Percentiles rank a stretch among this genome's conserved stretches.
Conservation (phyloP, 2,113 vertebrate genomes). For the Fulmarus glacialis region DNA sequence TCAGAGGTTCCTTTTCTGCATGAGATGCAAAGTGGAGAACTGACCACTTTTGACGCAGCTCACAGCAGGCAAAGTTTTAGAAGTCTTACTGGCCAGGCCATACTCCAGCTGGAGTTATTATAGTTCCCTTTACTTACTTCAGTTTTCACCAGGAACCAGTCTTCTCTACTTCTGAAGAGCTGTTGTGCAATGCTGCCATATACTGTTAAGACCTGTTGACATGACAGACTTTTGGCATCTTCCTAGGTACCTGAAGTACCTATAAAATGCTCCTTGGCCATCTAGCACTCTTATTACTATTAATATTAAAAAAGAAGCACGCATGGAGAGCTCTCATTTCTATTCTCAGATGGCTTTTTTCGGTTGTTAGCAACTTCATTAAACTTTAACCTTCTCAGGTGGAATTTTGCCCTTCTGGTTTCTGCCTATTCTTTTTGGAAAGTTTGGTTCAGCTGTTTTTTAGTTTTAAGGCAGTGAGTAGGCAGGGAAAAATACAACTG, state of each 20-base stretch:
- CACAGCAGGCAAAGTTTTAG: not conserved
- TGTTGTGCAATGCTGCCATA: not conserved
- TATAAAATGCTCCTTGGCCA: not conserved
- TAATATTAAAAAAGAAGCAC: not conserved
- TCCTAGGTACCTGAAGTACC: not conserved
- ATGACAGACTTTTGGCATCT: not conserved
- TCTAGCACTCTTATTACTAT: not conserved
- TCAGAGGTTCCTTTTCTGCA: not conserved
- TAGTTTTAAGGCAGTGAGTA: not conserved
- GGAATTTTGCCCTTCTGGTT: not conserved
- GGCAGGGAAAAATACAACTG: not conserved
- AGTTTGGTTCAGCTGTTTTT: constrained; percentile 12
- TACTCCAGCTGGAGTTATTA: not conserved
- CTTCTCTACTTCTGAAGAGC: not conserved
- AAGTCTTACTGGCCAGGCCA: not conserved
- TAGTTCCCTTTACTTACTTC: not conserved
- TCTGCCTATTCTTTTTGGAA: not conserved
- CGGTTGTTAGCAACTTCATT: not conserved
- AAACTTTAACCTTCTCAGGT: not conserved
- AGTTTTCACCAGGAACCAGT: not conserved
- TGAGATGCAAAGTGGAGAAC: not conserved
- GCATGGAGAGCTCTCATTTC: not conserved
- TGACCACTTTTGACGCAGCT: not conserved
- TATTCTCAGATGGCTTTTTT: not conserved
- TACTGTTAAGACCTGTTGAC: not conserved